Base-by-base conservation (phyloP, 2,797 vertebrate genomes). In the Phataginus tricuspis region DNA sequence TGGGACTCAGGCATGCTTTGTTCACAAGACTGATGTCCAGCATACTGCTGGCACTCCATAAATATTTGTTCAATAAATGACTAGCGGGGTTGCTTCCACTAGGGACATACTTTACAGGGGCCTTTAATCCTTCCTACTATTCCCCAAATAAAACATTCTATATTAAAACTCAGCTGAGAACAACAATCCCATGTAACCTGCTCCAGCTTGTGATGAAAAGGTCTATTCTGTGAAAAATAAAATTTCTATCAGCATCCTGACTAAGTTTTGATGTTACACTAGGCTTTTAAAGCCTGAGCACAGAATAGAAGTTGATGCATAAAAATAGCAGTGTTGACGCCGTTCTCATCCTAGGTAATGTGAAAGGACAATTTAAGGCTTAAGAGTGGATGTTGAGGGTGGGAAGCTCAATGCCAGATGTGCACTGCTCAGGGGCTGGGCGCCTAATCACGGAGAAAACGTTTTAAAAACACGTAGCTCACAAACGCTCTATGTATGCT, bases 351-450 rank as follows among this genome's bases (percentile, higher is more conserved):
- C 79, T 91, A 93, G 94, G 92, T 96, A 92, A 96, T 49, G 49
- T 0, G 31, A 95, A 84, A 96, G 90, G 64, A 94, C 84, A 95
- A 96, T 89, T 98, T 97, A 59, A 93, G 82, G 79, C 53, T 95
- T 80, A 88, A 96, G 96, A 91, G 84, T 79, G 45, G 87, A 86
- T 96, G 53, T 31, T 51, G 0, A 7, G 1, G 2, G 8, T 53
- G 31, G 57, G 55, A 88, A 63, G 78, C 16, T 23, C 59, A 27
- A 8, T 1, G 72, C 88, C 92, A 97, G 57, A 45, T 27, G 87
- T 37, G 63, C 69, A 75, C 95, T 79, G n/a, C 78, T 96, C 75
- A 29, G 77, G 97, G 0, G 0, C 87, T n/a, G 83, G 90, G 87
- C 66, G 68, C 64, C 94, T 78, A 59, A 84, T 72, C 82, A 96